These are phyloP conservation scores for Elysia crispata DNA, from an alignment of 2,888 invertebrate species.

Conservation along the genomic window DNA sequence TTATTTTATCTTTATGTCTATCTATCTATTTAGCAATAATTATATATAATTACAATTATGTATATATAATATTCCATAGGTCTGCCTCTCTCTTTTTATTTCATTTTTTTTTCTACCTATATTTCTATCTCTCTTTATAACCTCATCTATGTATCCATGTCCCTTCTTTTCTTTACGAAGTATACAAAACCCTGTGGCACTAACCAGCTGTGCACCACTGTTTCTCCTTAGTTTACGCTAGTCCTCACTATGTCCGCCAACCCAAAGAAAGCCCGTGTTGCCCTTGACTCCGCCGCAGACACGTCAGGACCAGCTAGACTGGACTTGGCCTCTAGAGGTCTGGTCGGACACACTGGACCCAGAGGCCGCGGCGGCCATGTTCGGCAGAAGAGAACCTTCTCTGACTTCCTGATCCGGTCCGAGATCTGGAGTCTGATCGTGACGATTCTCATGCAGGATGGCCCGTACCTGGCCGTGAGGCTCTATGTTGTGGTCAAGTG, in stretches of 20 bases:
- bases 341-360: not conserved
- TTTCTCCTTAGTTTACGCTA: constrained; percentile 69
- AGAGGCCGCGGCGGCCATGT: not conserved
- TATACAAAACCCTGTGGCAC: too few relatives aligned
- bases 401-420: constrained; percentile 49
- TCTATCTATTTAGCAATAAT: too few relatives aligned
- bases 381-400: constrained; percentile 10
- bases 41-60: too few relatives aligned
- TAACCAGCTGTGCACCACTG: not conserved
- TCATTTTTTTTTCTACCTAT: too few relatives aligned
- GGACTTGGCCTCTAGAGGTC: too few relatives aligned
- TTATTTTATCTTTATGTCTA: not conserved
- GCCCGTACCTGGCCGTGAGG: constrained; percentile 77
- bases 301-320: too few relatives aligned
- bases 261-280: constrained; percentile 30
- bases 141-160: too few relatives aligned
- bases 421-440: constrained; percentile 79
- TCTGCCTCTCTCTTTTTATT: too few relatives aligned
- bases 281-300: too few relatives aligned
- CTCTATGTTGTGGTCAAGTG: constrained; percentile 64
- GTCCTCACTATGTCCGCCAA: constrained; percentile 72
- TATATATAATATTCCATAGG: too few relatives aligned
- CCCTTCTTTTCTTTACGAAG: too few relatives aligned
- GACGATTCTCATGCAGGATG: constrained; percentile 78
- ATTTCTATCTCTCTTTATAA: too few relatives aligned